Evolutionary conservation across 2,888 invertebrate genomes (phyloP).

Genomic region (Escarpia spicata): DNA sequence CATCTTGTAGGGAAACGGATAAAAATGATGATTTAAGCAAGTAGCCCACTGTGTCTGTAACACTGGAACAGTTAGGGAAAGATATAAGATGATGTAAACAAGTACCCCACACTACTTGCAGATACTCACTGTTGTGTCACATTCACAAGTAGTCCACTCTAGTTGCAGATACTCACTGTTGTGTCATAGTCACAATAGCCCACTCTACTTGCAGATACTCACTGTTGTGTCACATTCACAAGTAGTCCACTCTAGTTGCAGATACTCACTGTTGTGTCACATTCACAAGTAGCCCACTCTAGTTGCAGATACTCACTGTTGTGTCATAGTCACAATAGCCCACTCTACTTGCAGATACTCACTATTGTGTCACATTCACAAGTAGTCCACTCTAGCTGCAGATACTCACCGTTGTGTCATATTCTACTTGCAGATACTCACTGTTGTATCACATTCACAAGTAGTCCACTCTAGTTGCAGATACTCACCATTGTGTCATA

Average conservation of each 20-base stretch:
- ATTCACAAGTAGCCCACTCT: background rate
- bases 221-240: conserved; percentile 68
- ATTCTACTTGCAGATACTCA: conserved; percentile 75
- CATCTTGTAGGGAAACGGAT: too few species aligned
- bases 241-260: background rate
- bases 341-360: background rate
- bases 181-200: too few species aligned
- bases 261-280: background rate
- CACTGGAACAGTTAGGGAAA: too few species aligned
- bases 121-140: conserved; percentile 60
- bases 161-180: background rate
- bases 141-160: background rate
- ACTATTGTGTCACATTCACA: conserved; percentile 60
- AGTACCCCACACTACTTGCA: too few species aligned
- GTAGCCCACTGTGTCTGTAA: too few species aligned
- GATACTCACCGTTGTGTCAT: background rate
- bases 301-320: conserved; percentile 81
- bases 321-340: too few species aligned
- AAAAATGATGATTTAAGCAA: too few species aligned
- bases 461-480: background rate
- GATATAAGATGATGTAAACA: too few species aligned
- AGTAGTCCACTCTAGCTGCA: background rate
- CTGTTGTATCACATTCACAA: conserved; percentile 68
- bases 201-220: conserved; percentile 77
- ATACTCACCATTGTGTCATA: too few species aligned